A percentile compares a stretch with the other conserved stretches of the same genome.
Evolutionary conservation across 2,113 vertebrate species (phyloP).

Genomic region (Mola mola): DNA sequence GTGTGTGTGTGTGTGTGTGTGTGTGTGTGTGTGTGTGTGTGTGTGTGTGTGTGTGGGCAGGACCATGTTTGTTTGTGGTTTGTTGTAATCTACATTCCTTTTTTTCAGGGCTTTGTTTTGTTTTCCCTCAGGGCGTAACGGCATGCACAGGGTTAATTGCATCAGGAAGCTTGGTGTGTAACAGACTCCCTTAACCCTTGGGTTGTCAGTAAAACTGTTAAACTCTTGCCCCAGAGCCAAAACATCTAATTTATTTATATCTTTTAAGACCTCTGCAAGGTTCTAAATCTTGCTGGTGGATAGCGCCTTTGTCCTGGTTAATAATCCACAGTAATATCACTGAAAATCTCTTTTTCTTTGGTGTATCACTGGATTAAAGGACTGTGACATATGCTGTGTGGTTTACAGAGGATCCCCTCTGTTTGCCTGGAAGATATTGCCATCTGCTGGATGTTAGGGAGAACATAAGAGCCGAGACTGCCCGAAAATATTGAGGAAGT

Average conservation of each 20-base stretch:
- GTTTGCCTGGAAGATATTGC: conserved; percentile 53
- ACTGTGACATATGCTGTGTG: conserved; percentile 23
- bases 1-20: conserved; percentile 14
- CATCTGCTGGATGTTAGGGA: conserved; percentile 67
- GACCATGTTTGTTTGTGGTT: conserved; percentile 55
- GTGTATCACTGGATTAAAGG: conserved; percentile 39
- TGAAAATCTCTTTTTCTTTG: conserved; percentile 33
- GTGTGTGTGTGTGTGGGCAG: conserved; percentile 25
- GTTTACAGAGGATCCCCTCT: conserved; percentile 15
- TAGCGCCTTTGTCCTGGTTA: conserved; percentile 12
- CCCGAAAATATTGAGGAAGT: background rate
- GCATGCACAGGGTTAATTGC: conserved; percentile 65
- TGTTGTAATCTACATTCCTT: conserved; percentile 66
- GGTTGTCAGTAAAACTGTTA: conserved; percentile 22
- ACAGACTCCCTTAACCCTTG: conserved; percentile 52
- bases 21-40: conserved; percentile 14
- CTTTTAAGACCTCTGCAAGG: background rate
- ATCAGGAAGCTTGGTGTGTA: conserved; percentile 57
- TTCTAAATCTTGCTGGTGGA: background rate
- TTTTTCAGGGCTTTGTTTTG: conserved; percentile 59
- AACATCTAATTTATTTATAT: conserved; percentile 3
- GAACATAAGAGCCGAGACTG: background rate
- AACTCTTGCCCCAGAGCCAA: conserved; percentile 4
- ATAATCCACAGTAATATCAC: conserved; percentile 17
- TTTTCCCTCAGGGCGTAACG: conserved; percentile 59